Evolutionary conservation across 1,140 invertebrate species (phyloP).

Genomic region (Drosophila orosa): DNA sequence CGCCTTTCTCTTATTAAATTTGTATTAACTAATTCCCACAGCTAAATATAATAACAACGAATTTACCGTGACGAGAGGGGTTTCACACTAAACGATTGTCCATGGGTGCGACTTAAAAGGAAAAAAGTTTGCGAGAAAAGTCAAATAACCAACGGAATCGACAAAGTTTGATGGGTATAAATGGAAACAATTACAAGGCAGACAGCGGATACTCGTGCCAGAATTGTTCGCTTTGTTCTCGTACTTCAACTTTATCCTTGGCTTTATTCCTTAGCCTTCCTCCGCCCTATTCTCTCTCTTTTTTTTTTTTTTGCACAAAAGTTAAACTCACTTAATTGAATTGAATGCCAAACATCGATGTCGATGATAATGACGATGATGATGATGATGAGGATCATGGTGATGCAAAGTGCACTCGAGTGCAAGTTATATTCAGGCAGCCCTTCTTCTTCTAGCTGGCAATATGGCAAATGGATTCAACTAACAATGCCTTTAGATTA

Average conservation of each 20-base stretch:
- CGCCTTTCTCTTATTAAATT: background rate
- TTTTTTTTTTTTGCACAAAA: slow-evolving; percentile 18
- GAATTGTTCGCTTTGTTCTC: slow-evolving; percentile 32
- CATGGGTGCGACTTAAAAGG: background rate
- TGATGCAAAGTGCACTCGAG: slow-evolving; percentile 59
- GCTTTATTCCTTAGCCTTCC: slow-evolving; percentile 5
- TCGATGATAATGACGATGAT: slow-evolving; percentile 9
- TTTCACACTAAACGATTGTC: slow-evolving; percentile 9
- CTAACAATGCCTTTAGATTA: slow-evolving; percentile 50
- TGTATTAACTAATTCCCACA: too few species aligned
- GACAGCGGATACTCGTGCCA: slow-evolving; percentile 22
- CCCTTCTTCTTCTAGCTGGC: slow-evolving; percentile 6
- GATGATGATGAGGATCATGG: background rate
- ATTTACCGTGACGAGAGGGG: slow-evolving; percentile 4
- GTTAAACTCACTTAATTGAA: slow-evolving; percentile 72
- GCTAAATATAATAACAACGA: slow-evolving; percentile 34
- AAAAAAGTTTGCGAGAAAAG: slow-evolving; percentile 34
- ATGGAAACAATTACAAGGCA: slow-evolving; percentile 69
- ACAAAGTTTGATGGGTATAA: slow-evolving; percentile 59
- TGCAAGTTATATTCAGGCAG: slow-evolving; percentile 39
- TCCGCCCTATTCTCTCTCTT: background rate
- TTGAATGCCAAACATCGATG: slow-evolving; percentile 66
- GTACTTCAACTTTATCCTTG: slow-evolving; percentile 48
- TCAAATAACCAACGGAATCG: slow-evolving; percentile 55
- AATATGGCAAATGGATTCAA: slow-evolving; percentile 65